Base-by-base conservation (phyloP, 2,113 vertebrate genomes). In the Corythaixoides concolor region DNA sequence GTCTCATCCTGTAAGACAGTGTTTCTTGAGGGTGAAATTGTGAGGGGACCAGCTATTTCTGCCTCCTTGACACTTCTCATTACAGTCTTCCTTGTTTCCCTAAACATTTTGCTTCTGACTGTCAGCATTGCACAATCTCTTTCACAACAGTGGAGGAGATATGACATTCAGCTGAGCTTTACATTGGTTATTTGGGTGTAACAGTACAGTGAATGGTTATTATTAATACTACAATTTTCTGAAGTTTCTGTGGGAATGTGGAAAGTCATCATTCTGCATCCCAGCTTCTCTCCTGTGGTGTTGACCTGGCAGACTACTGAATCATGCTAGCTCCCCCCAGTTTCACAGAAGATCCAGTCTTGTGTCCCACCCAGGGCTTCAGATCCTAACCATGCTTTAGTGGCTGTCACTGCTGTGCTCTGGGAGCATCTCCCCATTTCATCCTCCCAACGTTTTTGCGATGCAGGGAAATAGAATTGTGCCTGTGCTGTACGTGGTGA, bases 21-120 rank as follows among this genome's bases (percentile, higher is more conserved):
- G 66, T 60, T 90, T 92, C 76, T 90, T 72, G 45, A 86, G 58
- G 69, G 73, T 82, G 74, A 85, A 89, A 87, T 50, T 83, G 62
- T 35, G 53, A 96, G 43, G 12, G 21, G 52, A 92, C 41, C 49
- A 92, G 58, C 55, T 93, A 95, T 96, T 97, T 97, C 58, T 79
- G 62, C 88, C 69, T 92, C 58, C 62, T 63, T 94, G 94, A 91
- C 95, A 85, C 89, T 97, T 92, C 84, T 90, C 58, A 62, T 93
- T 89, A 83, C 23, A 70, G 19, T 85, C 80, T 89, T 82, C n/a
- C 39, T 91, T 58, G 45, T 89, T 92, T 58, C 45, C 43, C 63
- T 93, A 90, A 94, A 96, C 0, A 2, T 17, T 89, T 96, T 93
- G n/a, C 83, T 94, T 96, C 77, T 95, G 76, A 82, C 52, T 94